Conservation (phyloP, 1,140 invertebrate species). For the Manduca sexta region DNA sequence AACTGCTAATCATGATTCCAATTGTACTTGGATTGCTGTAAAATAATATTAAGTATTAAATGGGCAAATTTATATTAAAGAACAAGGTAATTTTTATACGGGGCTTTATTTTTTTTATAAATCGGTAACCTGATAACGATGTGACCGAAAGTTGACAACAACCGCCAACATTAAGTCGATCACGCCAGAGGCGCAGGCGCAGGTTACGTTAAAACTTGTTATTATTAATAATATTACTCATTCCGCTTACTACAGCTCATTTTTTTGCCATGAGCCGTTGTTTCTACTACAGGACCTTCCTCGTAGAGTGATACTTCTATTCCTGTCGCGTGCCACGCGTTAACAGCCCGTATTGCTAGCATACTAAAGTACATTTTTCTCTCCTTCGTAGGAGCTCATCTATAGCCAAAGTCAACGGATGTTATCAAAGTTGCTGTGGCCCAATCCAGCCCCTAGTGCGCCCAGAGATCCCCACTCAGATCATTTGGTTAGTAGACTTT, state of each 20-base stretch:
- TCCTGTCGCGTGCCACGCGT: constrained; percentile 25
- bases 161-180: constrained; percentile 19
- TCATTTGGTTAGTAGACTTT: constrained; percentile 71
- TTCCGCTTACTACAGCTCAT: constrained; percentile 21
- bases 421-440: constrained; percentile 72
- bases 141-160: constrained; percentile 26
- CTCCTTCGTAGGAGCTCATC: constrained; percentile 72
- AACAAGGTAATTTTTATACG: too few relatives aligned
- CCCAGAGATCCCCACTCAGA: constrained; percentile 69
- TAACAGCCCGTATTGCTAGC: constrained; percentile 42
- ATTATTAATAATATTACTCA: constrained; percentile 60
- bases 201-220: constrained; percentile 45
- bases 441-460: constrained; percentile 66
- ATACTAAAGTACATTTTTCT: constrained; percentile 66
- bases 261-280: constrained; percentile 19
- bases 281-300: constrained; percentile 13
- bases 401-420: constrained; percentile 72
- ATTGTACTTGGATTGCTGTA: too few relatives aligned
- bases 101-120: too few relatives aligned
- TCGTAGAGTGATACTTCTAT: not conserved
- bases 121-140: too few relatives aligned
- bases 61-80: too few relatives aligned
- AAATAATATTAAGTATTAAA: too few relatives aligned
- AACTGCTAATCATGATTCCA: too few relatives aligned
- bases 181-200: constrained; percentile 40